phyloP scores from a whole-genome alignment of 2,797 vertebrate species.

The Falco novaeseelandiae region DNA sequence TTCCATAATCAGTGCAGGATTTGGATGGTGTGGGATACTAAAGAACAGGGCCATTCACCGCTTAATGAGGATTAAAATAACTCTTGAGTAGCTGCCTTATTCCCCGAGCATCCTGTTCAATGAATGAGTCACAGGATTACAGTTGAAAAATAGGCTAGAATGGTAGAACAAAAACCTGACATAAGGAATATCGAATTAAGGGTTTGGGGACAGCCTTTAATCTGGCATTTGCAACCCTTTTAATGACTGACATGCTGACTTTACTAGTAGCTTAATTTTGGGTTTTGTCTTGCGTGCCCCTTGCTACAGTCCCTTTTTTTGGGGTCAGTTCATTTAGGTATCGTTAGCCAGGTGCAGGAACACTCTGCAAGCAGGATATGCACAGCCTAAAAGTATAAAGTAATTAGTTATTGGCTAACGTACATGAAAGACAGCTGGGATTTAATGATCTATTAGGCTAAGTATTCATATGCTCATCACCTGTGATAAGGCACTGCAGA shows the following conservation, averaged over 20 bases:
- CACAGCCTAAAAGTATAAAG: background rate
- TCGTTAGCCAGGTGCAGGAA: background rate
- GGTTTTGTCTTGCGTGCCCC: background rate
- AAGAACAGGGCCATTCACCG: conserved; percentile 38
- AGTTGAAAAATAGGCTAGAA: conserved; percentile 31
- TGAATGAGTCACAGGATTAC: conserved; percentile 63
- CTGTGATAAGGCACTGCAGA: background rate
- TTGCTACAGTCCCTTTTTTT: background rate
- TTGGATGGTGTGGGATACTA: conserved; percentile 7
- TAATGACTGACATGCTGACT: background rate
- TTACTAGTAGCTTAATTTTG: background rate
- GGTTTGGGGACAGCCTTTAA: background rate
- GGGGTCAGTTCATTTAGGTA: background rate
- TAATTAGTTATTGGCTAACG: background rate
- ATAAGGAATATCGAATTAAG: background rate
- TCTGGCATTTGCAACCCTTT: background rate
- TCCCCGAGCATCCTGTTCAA: conserved; percentile 55
- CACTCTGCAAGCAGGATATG: background rate
- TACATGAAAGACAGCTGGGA: background rate
- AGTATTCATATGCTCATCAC: background rate
- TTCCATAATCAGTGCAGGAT: background rate
- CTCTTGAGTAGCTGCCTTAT: conserved; percentile 62
- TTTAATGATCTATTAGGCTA: rapidly evolving
- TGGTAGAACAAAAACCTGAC: conserved; percentile 25
- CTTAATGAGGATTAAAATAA: conserved; percentile 69